phyloP scores from a whole-genome alignment of 2,888 invertebrate genomes.

The Cheilosia vulpina region DNA sequence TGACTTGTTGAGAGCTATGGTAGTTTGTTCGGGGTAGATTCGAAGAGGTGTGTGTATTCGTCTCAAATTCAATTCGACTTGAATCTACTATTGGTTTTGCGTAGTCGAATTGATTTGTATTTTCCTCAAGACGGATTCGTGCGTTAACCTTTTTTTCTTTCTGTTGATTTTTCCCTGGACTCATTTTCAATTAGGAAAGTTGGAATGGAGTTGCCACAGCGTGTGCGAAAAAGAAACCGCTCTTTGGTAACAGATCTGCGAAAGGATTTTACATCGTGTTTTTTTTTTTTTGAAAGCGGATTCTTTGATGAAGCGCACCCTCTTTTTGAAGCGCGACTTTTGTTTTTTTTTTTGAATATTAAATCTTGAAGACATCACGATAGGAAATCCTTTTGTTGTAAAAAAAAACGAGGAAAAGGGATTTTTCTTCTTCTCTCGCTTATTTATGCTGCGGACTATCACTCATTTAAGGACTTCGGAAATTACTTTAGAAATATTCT shows the following conservation, averaged over 20 bases:
- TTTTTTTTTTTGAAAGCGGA: constrained; percentile 4
- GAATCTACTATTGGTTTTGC: constrained; percentile 56
- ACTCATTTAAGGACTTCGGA: constrained; percentile 24
- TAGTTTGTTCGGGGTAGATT: background rate
- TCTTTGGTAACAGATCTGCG: background rate
- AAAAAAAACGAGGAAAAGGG: background rate
- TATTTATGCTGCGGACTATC: constrained; percentile 19
- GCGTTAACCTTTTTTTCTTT: constrained; percentile 15
- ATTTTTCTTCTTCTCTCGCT: background rate
- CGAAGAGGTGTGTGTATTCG: background rate
- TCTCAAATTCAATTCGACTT: constrained; percentile 60
- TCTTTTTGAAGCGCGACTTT: background rate
- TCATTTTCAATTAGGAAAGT: constrained; percentile 55
- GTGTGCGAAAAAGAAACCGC: background rate
- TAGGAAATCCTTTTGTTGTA: background rate
- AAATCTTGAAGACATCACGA: background rate
- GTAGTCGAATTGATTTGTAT: constrained; percentile 49
- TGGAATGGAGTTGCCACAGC: background rate
- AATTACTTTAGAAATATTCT: constrained; percentile 23
- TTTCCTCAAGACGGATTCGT: constrained; percentile 5
- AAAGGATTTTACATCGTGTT: constrained; percentile 19
- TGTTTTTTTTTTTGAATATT: background rate
- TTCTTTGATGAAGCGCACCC: background rate
- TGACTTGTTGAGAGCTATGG: constrained; percentile 6
- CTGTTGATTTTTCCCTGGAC: constrained; percentile 11